Evolutionary conservation across 2,113 vertebrate genomes (phyloP), one percentile per base, ranked within the genome.

Genomic region (Onychostruthus taczanowskii): DNA sequence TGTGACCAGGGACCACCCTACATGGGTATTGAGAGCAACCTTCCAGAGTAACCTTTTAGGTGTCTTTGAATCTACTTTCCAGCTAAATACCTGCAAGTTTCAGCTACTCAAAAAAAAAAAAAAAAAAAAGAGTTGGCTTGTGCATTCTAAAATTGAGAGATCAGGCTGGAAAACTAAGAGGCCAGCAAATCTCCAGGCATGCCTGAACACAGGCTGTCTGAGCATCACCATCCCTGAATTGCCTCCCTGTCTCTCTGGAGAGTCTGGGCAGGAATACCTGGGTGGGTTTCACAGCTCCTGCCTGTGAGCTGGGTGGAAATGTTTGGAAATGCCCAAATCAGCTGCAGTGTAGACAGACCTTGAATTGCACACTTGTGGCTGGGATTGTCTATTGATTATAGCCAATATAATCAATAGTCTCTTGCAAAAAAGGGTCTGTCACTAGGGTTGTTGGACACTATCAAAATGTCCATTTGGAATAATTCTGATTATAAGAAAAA

Each of bases 161-260:
- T 55, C 22, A 47, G 33, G 35, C 39, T 77, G 46, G 16, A 58
- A 44, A 86, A 76, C 31, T 17, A 58, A 73, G 53, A 61, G 33
- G 21, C 16, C 59, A 74, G 24, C 5, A 76, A 62, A 35, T 53
- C 59, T 53, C 15, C 59, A 58, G 43, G 5, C 12, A 43, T 21
- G 55, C 13, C 46, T 89, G 53, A 73, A 41, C 59, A 28, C 11
- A 47, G 63, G 41, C 23, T 46, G 6, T 46, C 24, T 30, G 44
- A 89, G 39, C n/a, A 73, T 26, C 30, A 47, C 22, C 50, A 44
- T 22, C 28, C 44, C 66, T 35, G 26, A 79, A 53, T 46, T 85
- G 27, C 21, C 18, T 30, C 16, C 0, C 33, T 47, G 33, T 39
- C 5, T 43, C 18, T n/a, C 33, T 1, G 0, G 3, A 47, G 39